Conservation (phyloP, 2,797 vertebrate species). For the Peromyscus attwateri region DNA sequence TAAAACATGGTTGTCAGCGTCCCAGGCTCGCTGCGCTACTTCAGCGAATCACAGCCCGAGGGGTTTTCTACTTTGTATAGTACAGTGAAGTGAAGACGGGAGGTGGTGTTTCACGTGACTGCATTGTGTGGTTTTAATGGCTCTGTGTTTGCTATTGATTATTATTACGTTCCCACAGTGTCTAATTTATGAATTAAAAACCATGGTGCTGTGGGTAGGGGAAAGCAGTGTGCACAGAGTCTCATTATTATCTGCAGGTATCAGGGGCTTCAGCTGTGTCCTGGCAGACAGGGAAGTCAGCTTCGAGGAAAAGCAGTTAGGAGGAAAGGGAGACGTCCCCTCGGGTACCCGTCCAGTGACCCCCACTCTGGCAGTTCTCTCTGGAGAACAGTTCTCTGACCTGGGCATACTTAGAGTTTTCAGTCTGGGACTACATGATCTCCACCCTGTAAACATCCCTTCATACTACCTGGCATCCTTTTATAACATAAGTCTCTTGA, state of each 20-base stretch:
- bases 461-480: accelerated
- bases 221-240: no score
- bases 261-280: no score
- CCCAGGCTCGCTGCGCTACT: neutral
- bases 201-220: neutral
- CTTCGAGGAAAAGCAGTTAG: accelerated
- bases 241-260: no score
- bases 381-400: neutral
- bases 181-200: neutral
- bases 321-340: accelerated
- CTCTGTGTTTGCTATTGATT: neutral
- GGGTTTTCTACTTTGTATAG: neutral
- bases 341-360: accelerated
- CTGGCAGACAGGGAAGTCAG: neutral
- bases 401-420: accelerated
- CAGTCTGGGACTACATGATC: accelerated
- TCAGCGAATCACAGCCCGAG: neutral
- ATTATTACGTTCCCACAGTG: neutral
- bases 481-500: accelerated
- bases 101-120: accelerated
- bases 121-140: accelerated
- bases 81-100: neutral
- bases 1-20: neutral
- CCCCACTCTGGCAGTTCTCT: accelerated
- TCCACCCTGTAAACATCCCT: accelerated